Conservation (phyloP, 2,797 vertebrate species). For the Ficedula albicollis region DNA sequence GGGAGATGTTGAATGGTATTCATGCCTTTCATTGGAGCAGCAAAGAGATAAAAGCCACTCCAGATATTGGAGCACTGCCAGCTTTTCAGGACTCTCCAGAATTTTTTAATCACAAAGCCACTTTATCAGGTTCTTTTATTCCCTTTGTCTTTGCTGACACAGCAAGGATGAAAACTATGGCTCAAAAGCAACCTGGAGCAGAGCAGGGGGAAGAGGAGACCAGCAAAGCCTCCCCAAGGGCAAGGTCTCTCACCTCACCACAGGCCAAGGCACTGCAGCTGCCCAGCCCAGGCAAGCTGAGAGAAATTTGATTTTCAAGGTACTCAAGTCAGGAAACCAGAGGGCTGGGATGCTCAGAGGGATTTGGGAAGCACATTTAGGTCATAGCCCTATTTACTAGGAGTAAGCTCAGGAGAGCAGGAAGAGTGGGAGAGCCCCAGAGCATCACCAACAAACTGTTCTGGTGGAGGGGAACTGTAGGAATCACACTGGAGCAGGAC, state of each 20-base stretch:
- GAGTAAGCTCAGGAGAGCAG: not conserved
- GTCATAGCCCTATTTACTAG: not conserved
- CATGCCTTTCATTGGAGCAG: not conserved
- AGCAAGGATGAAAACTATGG: not conserved
- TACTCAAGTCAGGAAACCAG: not conserved
- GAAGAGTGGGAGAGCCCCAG: not conserved
- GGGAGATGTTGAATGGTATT: not conserved
- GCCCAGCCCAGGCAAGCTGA: not conserved
- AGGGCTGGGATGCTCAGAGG: not conserved
- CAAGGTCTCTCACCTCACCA: not conserved
- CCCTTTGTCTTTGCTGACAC: not conserved
- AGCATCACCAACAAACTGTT: not conserved
- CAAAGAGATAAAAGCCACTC: slow-evolving; percentile 36
- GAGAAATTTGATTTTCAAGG: not conserved
- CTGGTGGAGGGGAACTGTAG: not conserved
- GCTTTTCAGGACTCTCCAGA: slow-evolving; percentile 17
- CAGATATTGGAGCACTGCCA: not conserved
- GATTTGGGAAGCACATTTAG: not conserved
- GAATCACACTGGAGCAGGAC: not conserved
- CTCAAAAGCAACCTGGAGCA: not conserved
- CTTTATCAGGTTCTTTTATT: slow-evolving; percentile 20
- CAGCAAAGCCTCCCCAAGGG: not conserved
- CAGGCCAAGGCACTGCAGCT: not conserved
- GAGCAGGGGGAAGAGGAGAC: not conserved
- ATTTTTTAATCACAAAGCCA: slow-evolving; percentile 36